phyloP scores from a whole-genome alignment of 2,797 vertebrate species.

The Chelon auratus region DNA sequence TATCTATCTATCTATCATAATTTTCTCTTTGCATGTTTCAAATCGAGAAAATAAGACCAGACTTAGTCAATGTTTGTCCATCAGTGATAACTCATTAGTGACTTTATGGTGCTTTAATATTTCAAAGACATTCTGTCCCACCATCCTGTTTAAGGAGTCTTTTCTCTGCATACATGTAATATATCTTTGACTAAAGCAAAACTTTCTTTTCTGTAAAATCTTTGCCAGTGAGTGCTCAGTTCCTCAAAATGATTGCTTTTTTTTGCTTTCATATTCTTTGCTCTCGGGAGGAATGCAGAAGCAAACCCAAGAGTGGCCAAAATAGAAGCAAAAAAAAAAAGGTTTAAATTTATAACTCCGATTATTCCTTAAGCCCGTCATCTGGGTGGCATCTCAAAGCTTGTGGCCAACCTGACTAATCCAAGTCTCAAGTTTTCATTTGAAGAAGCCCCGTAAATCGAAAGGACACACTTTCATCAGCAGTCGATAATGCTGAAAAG shows the following conservation, averaged over 20 bases:
- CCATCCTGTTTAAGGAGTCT: background rate
- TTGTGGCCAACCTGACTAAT: slow-evolving; percentile 22
- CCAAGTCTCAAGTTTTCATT: slow-evolving; percentile 15
- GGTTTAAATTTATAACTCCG: slow-evolving; percentile 44
- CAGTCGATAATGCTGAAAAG: slow-evolving; percentile 22
- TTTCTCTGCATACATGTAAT: background rate
- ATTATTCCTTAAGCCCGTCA: slow-evolving; percentile 27
- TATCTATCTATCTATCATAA: slow-evolving; percentile 14
- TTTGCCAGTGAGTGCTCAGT: background rate
- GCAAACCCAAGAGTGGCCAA: slow-evolving; percentile 18
- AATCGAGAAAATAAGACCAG: background rate
- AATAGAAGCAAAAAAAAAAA: slow-evolving; percentile 35
- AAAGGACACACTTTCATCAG: slow-evolving; percentile 8
- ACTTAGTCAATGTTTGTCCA: background rate
- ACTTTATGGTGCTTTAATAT: background rate
- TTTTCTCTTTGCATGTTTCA: background rate
- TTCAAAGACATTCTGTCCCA: background rate
- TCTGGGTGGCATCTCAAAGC: slow-evolving; percentile 26
- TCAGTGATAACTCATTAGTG: background rate
- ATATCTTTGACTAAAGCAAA: background rate
- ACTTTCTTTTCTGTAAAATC: slow-evolving; percentile 2
- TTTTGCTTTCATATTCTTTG: slow-evolving; percentile 44
- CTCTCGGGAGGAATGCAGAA: slow-evolving; percentile 50
- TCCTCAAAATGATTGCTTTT: slow-evolving; percentile 16
- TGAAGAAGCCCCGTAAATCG: slow-evolving; percentile 8